phyloP scores from a whole-genome alignment of 1,140 invertebrate species.

The Oryctes rhinoceros region DNA sequence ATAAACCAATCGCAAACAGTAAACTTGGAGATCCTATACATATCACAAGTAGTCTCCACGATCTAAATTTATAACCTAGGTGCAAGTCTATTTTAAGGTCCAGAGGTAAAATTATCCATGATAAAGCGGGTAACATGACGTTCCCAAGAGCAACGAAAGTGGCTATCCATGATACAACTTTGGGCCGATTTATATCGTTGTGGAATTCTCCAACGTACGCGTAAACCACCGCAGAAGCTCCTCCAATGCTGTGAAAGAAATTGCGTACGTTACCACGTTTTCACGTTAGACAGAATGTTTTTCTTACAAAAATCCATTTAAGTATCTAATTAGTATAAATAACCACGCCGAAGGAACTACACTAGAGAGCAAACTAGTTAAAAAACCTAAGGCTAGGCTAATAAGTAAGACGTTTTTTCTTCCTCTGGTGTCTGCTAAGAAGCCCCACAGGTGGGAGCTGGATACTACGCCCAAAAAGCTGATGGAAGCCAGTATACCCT shows the following conservation, averaged over 20 bases:
- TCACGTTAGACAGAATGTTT: background rate
- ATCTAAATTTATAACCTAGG: constrained; percentile 61
- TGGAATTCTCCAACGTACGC: constrained; percentile 76
- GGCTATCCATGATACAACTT: constrained; percentile 67
- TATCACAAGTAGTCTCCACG: constrained; percentile 72
- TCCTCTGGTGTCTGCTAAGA: constrained; percentile 58
- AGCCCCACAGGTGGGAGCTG: constrained; percentile 60
- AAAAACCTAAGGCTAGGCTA: constrained; percentile 67
- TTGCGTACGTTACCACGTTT: background rate
- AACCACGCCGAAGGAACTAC: constrained; percentile 68
- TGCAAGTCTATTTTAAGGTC: constrained; percentile 50
- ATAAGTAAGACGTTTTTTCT: constrained; percentile 65
- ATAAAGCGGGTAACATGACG: constrained; percentile 73
- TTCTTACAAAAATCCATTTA: constrained; percentile 74
- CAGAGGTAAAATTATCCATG: constrained; percentile 70
- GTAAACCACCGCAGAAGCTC: constrained; percentile 72
- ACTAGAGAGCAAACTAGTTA: constrained; percentile 67
- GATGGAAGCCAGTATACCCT: constrained; percentile 57
- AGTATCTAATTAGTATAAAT: constrained; percentile 68
- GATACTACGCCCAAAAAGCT: constrained; percentile 58
- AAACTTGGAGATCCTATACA: constrained; percentile 66
- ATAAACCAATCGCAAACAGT: constrained; percentile 68
- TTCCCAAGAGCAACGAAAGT: constrained; percentile 73
- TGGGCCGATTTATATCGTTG: constrained; percentile 58
- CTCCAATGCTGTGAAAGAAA: constrained; percentile 65